These are phyloP conservation scores for Mormyrus proboscirostris DNA, from an alignment of 2,797 vertebrate genomes.

Conservation along the genomic window DNA sequence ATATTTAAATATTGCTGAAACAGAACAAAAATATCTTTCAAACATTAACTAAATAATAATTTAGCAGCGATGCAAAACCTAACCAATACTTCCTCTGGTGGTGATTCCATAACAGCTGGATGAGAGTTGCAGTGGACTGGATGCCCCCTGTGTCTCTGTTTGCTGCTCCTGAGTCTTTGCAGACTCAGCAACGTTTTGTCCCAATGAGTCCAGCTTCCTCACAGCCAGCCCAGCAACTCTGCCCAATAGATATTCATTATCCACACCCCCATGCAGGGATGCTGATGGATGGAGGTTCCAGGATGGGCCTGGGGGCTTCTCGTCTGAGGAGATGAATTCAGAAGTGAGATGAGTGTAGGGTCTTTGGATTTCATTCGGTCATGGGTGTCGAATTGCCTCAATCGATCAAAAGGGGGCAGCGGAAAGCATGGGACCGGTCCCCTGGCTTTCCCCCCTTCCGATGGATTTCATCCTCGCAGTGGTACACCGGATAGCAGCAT, in stretches of 20 bases:
- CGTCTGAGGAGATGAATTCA: conserved; percentile 55
- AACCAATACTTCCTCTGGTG: neutral
- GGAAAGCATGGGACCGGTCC: neutral
- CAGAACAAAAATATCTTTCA: neutral
- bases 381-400: conserved; percentile 48
- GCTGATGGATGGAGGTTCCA: conserved; percentile 49
- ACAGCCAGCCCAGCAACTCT: neutral
- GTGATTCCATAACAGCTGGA: neutral
- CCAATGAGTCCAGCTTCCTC: neutral
- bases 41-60: neutral
- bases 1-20: conserved; percentile 6
- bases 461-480: neutral
- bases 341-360: conserved; percentile 45
- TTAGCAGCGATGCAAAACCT: neutral
- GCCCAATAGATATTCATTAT: conserved; percentile 45
- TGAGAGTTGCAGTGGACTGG: neutral
- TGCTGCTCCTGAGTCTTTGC: neutral
- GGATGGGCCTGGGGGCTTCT: conserved; percentile 45
- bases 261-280: conserved; percentile 12
- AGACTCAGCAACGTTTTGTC: neutral
- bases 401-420: conserved; percentile 49
- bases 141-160: neutral
- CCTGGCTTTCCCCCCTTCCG: neutral
- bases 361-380: conserved; percentile 64
- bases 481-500: neutral